A percentile compares a stretch with the other conserved stretches of the same genome.
phyloP scores from a whole-genome alignment of 2,113 vertebrate species.

The Malurus melanocephalus region DNA sequence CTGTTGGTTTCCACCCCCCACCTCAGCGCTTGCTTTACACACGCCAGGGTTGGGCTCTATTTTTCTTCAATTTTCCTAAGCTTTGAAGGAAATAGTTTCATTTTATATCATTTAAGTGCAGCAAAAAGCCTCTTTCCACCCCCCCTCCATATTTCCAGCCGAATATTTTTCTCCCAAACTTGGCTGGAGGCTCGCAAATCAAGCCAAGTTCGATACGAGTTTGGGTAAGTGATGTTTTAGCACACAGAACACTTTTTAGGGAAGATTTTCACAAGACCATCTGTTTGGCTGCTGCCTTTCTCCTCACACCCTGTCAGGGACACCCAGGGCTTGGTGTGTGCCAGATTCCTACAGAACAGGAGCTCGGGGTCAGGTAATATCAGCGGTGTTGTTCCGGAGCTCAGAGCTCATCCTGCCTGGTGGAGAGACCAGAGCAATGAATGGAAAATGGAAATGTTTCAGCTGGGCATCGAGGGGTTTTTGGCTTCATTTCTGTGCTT shows the following conservation, averaged over 20 bases:
- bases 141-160: background rate
- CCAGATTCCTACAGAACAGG: constrained; percentile 18
- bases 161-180: constrained; percentile 26
- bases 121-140: background rate
- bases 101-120: background rate
- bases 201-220: constrained; percentile 46
- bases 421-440: background rate
- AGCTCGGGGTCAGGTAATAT: background rate
- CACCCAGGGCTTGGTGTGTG: background rate
- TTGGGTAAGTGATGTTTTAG: constrained; percentile 43
- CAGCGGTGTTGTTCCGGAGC: background rate
- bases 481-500: background rate
- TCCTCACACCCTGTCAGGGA: constrained; percentile 44
- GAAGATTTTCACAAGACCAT: constrained; percentile 46
- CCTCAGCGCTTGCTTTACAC: background rate
- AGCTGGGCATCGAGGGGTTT: background rate
- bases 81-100: background rate
- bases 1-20: background rate
- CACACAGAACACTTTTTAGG: constrained; percentile 24
- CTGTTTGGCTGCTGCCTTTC: constrained; percentile 46
- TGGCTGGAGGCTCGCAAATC: background rate
- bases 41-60: background rate
- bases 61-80: background rate
- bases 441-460: background rate
- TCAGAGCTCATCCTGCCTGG: background rate